These are phyloP conservation scores for Panorpa germanica DNA, from an alignment of 2,888 invertebrate genomes.

Conservation along the genomic window DNA sequence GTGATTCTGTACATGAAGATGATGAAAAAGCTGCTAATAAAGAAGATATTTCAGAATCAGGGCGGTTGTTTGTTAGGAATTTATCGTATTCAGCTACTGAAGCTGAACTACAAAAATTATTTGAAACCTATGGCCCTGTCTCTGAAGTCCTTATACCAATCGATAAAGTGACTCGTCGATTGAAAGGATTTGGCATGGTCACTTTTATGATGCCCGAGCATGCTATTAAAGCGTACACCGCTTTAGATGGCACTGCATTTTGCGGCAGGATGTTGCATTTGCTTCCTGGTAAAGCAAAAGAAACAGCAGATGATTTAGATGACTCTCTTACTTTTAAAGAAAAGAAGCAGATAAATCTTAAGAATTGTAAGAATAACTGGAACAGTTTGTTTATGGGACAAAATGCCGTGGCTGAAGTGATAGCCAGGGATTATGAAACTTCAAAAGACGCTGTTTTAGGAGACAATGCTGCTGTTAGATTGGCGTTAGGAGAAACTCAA, in stretches of 20 bases:
- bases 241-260: constrained; percentile 78
- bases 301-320: constrained; percentile 34
- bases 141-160: constrained; percentile 80
- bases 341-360: constrained; percentile 59
- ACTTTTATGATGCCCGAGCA: constrained; percentile 91
- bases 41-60: constrained; percentile 75
- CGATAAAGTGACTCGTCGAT: constrained; percentile 58
- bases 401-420: constrained; percentile 82
- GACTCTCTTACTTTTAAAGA: constrained; percentile 60
- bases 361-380: constrained; percentile 75
- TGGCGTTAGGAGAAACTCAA: constrained; percentile 94
- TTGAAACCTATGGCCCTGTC: constrained; percentile 72
- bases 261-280: constrained; percentile 89
- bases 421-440: constrained; percentile 66
- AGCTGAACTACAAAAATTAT: constrained; percentile 63
- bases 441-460: constrained; percentile 52
- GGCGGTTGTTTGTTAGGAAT: constrained; percentile 83
- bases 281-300: constrained; percentile 64
- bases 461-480: constrained; percentile 73
- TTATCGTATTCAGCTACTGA: constrained; percentile 73
- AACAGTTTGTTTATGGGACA: constrained; percentile 85
- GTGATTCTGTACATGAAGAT: constrained; percentile 30
- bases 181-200: constrained; percentile 85
- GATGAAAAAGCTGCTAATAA: constrained; percentile 40
- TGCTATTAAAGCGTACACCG: constrained; percentile 72